Evolutionary conservation across 2,888 invertebrate species (phyloP).

Genomic region (Agonopterix arenella): DNA sequence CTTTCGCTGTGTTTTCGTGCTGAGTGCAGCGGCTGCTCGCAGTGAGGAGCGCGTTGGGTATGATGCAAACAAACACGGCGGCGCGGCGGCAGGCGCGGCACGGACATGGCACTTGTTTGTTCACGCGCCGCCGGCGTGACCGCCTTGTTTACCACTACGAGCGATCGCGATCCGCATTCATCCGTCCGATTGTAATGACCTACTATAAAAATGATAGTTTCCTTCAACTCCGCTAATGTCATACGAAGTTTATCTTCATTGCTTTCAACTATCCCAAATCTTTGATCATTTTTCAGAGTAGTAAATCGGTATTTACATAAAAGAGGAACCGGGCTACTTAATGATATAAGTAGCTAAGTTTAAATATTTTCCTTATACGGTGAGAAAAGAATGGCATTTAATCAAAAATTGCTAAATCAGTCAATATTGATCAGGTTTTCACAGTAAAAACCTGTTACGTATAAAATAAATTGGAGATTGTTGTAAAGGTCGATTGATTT

Average conservation of each 20-base stretch:
- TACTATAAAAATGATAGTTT: constrained; percentile 23
- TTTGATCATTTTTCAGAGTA: too few species aligned
- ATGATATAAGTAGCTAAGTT: too few species aligned
- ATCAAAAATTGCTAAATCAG: too few species aligned
- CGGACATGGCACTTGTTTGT: constrained; percentile 64
- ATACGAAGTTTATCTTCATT: too few species aligned
- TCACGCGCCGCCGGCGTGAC: constrained; percentile 65
- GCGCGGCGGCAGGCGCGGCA: constrained; percentile 27
- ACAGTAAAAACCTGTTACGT: background rate
- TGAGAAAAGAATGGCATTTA: too few species aligned
- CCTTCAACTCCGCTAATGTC: constrained; percentile 10
- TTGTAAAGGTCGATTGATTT: background rate
- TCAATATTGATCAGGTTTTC: background rate
- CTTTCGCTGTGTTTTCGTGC: constrained; percentile 48
- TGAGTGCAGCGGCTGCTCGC: constrained; percentile 12
- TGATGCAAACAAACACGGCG: constrained; percentile 23
- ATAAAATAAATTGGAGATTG: background rate
- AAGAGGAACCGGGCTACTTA: too few species aligned
- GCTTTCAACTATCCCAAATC: too few species aligned
- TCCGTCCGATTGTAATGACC: constrained; percentile 33
- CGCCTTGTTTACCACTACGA: constrained; percentile 64
- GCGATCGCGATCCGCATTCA: constrained; percentile 49
- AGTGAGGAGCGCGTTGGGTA: constrained; percentile 19
- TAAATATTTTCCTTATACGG: too few species aligned
- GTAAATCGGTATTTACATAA: too few species aligned